A percentile compares a stretch with the other conserved stretches of the same genome.
Evolutionary conservation across 2,797 vertebrate genomes (phyloP).

Genomic region (Halcyon badia): DNA sequence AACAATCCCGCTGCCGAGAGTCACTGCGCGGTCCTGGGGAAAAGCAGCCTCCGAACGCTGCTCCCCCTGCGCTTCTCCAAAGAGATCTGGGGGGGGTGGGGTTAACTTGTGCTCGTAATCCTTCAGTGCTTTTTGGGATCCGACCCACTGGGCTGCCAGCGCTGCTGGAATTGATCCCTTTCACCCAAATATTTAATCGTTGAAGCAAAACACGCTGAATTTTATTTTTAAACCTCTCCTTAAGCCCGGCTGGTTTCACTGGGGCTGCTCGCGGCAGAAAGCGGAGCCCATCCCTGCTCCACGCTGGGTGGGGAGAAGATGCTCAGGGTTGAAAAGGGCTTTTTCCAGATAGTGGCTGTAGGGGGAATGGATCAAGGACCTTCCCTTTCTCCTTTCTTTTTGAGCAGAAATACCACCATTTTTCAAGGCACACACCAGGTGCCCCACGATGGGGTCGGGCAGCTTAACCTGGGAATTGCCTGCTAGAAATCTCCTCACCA

Average conservation of each 20-base stretch:
- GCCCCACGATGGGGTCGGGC: neutral
- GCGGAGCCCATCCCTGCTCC: neutral
- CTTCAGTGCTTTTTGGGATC: neutral
- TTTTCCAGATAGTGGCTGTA: rapidly evolving
- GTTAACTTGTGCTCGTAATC: neutral
- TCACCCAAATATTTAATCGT: neutral
- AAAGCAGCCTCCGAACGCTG: neutral
- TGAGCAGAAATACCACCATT: neutral
- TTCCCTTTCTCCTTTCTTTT: neutral
- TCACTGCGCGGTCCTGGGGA: neutral
- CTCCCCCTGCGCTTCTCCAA: neutral
- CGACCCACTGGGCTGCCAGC: neutral
- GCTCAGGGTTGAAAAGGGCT: neutral
- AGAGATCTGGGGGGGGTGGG: neutral
- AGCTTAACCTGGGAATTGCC: neutral
- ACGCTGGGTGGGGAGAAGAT: neutral
- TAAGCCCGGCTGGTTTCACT: neutral
- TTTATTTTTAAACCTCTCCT: neutral
- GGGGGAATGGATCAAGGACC: neutral
- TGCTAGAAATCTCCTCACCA: neutral
- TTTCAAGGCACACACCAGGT: neutral
- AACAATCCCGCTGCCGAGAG: neutral
- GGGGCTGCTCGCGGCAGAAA: neutral
- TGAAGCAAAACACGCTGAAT: neutral
- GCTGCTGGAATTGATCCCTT: neutral